Conservation (phyloP, 1,140 invertebrate species). For the Belonocnema kinseyi region DNA sequence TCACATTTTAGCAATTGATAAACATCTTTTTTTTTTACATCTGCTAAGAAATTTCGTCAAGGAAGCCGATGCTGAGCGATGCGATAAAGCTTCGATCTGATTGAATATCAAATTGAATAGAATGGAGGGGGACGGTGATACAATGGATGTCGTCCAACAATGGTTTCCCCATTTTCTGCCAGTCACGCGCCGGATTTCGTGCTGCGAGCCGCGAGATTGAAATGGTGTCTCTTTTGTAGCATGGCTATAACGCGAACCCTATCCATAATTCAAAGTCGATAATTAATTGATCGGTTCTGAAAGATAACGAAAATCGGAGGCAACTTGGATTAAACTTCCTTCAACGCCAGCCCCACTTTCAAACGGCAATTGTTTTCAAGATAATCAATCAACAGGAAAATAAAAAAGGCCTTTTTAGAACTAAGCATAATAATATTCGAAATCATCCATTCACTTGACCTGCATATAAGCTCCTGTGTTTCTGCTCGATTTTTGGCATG, state of each 20-base stretch:
- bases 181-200: slow-evolving; percentile 56
- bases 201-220: slow-evolving; percentile 51
- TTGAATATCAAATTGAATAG: slow-evolving; percentile 66
- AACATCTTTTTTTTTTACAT: too few species aligned
- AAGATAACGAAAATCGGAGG: slow-evolving; percentile 54
- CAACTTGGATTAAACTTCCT: slow-evolving; percentile 54
- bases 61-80: slow-evolving; percentile 39
- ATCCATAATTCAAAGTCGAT: slow-evolving; percentile 45
- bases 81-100: slow-evolving; percentile 55
- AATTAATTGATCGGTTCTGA: slow-evolving; percentile 66
- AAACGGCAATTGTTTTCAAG: not conserved
- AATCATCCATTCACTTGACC: too few species aligned
- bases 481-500: too few species aligned
- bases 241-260: slow-evolving; percentile 51
- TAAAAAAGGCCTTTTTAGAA: too few species aligned
- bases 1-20: too few species aligned
- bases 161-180: slow-evolving; percentile 55
- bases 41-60: slow-evolving; percentile 4
- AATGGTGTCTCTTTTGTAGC: slow-evolving; percentile 58
- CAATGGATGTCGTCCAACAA: slow-evolving; percentile 65
- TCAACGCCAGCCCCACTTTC: slow-evolving; percentile 9
- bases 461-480: too few species aligned
- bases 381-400: slow-evolving; percentile 9
- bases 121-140: slow-evolving; percentile 46
- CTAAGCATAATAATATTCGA: too few species aligned